Percentiles rank a stretch among this genome's conserved stretches.
Evolutionary conservation across 2,888 invertebrate genomes (phyloP).

Genomic region (Hofmannophila pseudospretella): DNA sequence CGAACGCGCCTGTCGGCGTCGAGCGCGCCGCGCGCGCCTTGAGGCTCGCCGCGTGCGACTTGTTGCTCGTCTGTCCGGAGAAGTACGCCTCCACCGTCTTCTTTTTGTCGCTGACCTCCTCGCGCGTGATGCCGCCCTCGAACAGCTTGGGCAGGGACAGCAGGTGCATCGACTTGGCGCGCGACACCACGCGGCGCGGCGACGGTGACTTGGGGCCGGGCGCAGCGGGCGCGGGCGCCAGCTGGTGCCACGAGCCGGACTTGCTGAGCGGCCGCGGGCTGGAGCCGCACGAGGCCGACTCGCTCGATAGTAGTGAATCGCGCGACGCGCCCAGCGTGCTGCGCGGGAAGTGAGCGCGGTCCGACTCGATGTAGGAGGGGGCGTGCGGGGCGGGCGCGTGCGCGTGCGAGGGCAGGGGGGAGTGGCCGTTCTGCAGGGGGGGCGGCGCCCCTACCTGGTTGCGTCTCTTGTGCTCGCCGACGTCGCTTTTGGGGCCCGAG

Average conservation of each 20-base stretch:
- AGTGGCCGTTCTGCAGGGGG: conserved; percentile 80
- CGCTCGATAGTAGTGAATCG: conserved; percentile 51
- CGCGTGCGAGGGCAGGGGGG: conserved; percentile 84
- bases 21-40: conserved; percentile 33
- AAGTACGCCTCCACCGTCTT: conserved; percentile 87
- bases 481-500: conserved; percentile 40
- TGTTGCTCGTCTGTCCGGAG: conserved; percentile 45
- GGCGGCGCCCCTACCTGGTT: conserved; percentile 26
- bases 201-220: conserved; percentile 53
- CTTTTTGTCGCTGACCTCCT: conserved; percentile 83
- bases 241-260: conserved; percentile 90
- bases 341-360: conserved; percentile 29
- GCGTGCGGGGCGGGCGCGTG: conserved; percentile 77
- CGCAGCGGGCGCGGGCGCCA: conserved; percentile 50
- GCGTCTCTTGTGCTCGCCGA: conserved; percentile 59
- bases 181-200: conserved; percentile 59
- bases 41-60: conserved; percentile 17
- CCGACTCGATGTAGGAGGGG: conserved; percentile 45
- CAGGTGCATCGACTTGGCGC: conserved; percentile 86
- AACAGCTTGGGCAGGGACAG: conserved; percentile 87
- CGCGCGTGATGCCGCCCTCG: conserved; percentile 86
- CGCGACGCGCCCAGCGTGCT: conserved; percentile 47
- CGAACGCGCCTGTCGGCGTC: conserved; percentile 54
- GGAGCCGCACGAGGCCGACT: conserved; percentile 44
- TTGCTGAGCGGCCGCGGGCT: conserved; percentile 63